Evolutionary conservation across 2,888 invertebrate genomes (phyloP), one percentile per base, ranked within the genome.

Genomic region (Pseudococcus jackbeardsleyi): DNA sequence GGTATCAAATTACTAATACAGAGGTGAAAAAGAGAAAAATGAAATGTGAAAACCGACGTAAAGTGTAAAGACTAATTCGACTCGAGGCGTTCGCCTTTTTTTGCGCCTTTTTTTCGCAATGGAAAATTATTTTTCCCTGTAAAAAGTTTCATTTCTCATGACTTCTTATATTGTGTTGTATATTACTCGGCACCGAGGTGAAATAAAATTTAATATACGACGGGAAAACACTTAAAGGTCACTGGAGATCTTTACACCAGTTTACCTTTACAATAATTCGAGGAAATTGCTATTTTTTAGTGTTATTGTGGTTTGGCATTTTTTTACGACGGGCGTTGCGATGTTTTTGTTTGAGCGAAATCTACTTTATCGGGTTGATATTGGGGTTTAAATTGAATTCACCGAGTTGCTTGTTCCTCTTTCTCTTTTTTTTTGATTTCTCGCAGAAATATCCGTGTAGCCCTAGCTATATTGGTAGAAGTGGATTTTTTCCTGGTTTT

Each of bases 91-190:
- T 79, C 26, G 79, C 17, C n/a, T 17, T 77, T 77, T 77, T 77
- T 33, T 39, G 15, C 26, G 26, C 7, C 17, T 72, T 39, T 72
- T 72, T 72, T 39, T 15, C 39, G 6, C 1, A 5, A n/a, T 79
- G 42, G n/a, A 79, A 79, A 79, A 79, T 79, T 79, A 79, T 79
- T 79, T 79, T 42, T 42, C 79, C 42, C 9, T 79, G 42, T 79
- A 79, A 79, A 79, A 79, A 79, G 42, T 79, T 79, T 42, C 79
- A 79, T 79, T 79, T 79, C 79, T 79, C 79, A 79, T 42, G 79
- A 79, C 79, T 79, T 79, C 79, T 79, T 79, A 79, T 42, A 72
- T 72, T 72, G 68, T 72, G 26, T 33, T 26, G 79, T 79, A 39
- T 79, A 79, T 42, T 79, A 79, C 79, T 42, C 79, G 79, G 33